Evolutionary conservation across 2,888 invertebrate species (phyloP).

Genomic region (Trichogramma evanescens): DNA sequence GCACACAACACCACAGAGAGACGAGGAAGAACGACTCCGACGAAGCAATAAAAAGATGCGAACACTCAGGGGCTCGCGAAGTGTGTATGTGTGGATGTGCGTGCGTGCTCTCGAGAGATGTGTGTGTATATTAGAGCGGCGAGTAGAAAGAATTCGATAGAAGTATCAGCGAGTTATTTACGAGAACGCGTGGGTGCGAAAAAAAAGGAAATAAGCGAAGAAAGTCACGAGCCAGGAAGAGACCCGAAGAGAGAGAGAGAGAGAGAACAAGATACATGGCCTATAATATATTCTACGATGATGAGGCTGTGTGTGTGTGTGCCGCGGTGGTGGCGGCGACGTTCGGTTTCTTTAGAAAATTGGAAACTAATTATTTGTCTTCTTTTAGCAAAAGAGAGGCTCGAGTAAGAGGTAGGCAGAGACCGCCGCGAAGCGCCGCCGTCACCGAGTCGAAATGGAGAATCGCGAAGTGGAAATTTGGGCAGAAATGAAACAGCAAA

Average conservation of each 20-base stretch:
- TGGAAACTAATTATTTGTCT: constrained; percentile 17
- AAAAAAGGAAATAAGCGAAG: constrained; percentile 12
- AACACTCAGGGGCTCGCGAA: too few relatives aligned
- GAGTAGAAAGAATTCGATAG: neutral
- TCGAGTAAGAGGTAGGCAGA: too few relatives aligned
- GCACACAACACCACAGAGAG: too few relatives aligned
- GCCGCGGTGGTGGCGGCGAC: too few relatives aligned
- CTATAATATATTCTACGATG: too few relatives aligned
- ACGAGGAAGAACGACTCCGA: too few relatives aligned
- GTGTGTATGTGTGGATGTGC: too few relatives aligned
- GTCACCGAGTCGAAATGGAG: neutral
- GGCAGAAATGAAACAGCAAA: neutral
- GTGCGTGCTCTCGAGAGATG: too few relatives aligned
- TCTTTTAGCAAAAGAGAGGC: too few relatives aligned
- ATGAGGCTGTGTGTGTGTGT: too few relatives aligned
- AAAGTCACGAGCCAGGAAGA: constrained; percentile 1
- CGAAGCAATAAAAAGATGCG: too few relatives aligned
- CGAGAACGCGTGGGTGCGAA: constrained; percentile 7
- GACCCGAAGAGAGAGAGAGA: constrained; percentile 20
- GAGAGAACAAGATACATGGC: neutral
- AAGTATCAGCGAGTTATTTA: constrained; percentile 18
- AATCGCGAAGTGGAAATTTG: neutral
- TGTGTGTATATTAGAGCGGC: too few relatives aligned
- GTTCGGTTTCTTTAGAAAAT: constrained; percentile 2
- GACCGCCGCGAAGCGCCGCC: neutral